Evolutionary conservation across 2,888 invertebrate species (phyloP).

Genomic region (Cerceris ruficornis): DNA sequence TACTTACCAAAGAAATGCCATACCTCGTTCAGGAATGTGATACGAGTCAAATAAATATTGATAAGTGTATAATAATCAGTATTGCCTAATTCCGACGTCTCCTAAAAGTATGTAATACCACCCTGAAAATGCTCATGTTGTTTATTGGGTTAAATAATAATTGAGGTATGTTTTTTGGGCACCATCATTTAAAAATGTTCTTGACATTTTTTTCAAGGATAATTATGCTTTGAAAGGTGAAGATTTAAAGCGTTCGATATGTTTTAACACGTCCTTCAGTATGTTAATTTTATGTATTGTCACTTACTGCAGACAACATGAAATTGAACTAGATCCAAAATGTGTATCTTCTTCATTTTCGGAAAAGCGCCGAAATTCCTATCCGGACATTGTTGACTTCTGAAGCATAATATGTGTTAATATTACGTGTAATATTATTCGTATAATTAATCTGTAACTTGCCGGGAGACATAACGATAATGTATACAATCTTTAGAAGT

Average conservation of each 20-base stretch:
- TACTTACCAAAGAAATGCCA: no score
- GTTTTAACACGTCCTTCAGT: no score
- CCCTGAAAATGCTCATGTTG: background rate
- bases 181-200: background rate
- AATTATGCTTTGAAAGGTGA: no score
- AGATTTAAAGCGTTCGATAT: no score
- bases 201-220: background rate
- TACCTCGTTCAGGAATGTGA: no score
- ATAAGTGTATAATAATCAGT: background rate
- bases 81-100: background rate
- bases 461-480: conserved; percentile 4
- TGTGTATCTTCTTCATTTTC: background rate
- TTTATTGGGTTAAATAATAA: background rate
- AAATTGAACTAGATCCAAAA: no score
- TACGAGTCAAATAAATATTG: no score
- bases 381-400: background rate
- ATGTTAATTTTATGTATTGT: background rate
- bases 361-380: background rate
- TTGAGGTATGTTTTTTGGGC: background rate
- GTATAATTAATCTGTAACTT: no score
- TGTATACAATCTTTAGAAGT: conserved; percentile 19
- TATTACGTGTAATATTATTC: background rate
- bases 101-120: background rate
- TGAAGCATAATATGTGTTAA: background rate
- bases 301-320: background rate